phyloP scores from a whole-genome alignment of 2,113 vertebrate species.

The Platycercus adscitus region DNA sequence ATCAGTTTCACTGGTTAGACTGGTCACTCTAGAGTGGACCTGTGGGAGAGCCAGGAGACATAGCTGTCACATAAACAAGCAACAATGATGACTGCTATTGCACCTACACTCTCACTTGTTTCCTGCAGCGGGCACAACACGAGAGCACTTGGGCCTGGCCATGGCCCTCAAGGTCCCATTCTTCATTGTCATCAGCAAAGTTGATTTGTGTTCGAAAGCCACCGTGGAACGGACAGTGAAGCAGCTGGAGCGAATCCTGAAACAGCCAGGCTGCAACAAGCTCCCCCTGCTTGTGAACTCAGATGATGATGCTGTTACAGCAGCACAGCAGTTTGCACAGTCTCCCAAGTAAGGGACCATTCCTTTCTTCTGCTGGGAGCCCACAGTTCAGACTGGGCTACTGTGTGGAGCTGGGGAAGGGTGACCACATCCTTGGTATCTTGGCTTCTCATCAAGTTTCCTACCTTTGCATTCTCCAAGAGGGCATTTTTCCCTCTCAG shows the following conservation, averaged over 20 bases:
- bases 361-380: background rate
- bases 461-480: background rate
- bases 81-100: background rate
- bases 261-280: constrained; percentile 97
- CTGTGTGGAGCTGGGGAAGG: background rate
- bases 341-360: constrained; percentile 86
- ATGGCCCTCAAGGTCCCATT: constrained; percentile 97
- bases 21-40: background rate
- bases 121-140: constrained; percentile 89
- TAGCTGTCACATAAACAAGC: background rate
- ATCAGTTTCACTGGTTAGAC: background rate
- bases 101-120: background rate
- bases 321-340: constrained; percentile 95
- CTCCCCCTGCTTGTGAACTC: constrained; percentile 89
- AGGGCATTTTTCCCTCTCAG: background rate
- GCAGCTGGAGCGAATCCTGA: constrained; percentile 93
- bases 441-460: background rate
- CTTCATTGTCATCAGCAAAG: constrained; percentile 97
- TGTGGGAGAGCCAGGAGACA: background rate
- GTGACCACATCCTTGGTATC: background rate
- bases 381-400: background rate
- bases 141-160: constrained; percentile 94
- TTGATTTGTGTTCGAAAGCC: constrained; percentile 90
- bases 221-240: constrained; percentile 94
- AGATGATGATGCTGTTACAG: constrained; percentile 93